Base-by-base conservation (phyloP, 2,113 vertebrate species). In the Erinaceus europaeus region DNA sequence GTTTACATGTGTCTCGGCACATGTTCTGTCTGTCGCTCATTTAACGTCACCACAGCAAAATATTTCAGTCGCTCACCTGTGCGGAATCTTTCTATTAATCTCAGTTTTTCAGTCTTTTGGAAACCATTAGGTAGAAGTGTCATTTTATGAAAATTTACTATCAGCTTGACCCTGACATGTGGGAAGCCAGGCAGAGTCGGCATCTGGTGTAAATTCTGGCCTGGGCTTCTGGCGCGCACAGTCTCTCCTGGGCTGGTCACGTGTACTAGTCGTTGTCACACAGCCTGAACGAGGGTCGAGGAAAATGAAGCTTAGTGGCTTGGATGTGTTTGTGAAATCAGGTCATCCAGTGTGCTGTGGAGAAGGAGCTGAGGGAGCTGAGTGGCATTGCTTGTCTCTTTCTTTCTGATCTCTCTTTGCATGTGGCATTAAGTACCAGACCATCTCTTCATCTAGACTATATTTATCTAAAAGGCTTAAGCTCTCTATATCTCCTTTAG, bases 131-230 rank as follows among this genome's bases (percentile, higher is more conserved):
- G 72, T 87, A 57, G 29, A 90, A 82, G 59, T 77, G 14, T 86
- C 59, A 40, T 65, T 91, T 89, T 74, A 91, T 85, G 88, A 91
- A 91, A 92, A 90, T 93, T 89, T 92, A 85, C 42, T 65, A 72
- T 64, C 88, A 86, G 6, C 57, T 89, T 91, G 88, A 90, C 67
- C 72, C 81, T 84, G 64, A 64, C 80, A 32, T 74, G 5, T 59
- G 68, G 69, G 59, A 18, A 89, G 25, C 82, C 40, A 61, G 86
- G 53, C 74, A 64, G 75, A 81, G 84, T 86, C 74, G 69, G 23
- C 55, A n/a, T 73, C 81, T 61, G 59, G 73, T 87, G 13, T 89
- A 89, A 94, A 46, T 71, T 86, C 17, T 78, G 27, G 42, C 38
- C 32, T n/a, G 50, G 40, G 27, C 52, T 92, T 75, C n/a, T 79